Evolutionary conservation across 2,888 invertebrate genomes (phyloP), one percentile per base, ranked within the genome.

Genomic region (Diaphora mendica): DNA sequence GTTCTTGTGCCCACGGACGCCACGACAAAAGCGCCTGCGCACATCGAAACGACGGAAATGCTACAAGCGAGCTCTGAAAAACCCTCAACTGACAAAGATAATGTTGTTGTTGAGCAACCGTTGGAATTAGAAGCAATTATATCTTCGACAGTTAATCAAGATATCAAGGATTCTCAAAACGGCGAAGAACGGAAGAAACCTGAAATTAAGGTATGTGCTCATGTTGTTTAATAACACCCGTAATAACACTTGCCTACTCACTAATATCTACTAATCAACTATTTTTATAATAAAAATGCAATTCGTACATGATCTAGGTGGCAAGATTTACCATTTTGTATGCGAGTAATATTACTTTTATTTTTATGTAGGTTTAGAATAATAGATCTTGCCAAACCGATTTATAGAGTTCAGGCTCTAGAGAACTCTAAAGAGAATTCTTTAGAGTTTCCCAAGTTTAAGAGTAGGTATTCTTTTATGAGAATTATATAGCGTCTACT

Each of bases 51-150:
- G 23, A 77, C 69, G 30, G 78, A 77, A 59, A 66, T 15, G 8
- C 44, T 78, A 13, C 78, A 66, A 75, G 69, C 35, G 64, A 73
- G 20, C 70, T 33, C 62, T 13, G 62, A 62, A 39, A 62, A 59
- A 13, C 62, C 70, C 20, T 23, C 39, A 11, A 62, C 42, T 59
- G 80, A 83, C 39, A 82, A 80, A 15, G 79, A 83, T 55, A 81
- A 76, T 15, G 82, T 70, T 5, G 71, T 78, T 8, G 90, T 89
- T 70, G 92, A 93, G 71, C 88, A 81, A n/a, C 93, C 93, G 0
- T 79, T 93, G 71, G 90, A 91, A 80, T 80, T 94, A 70, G 94
- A 94, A 84, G 91, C 90, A 26, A 89, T 91, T 42, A 79, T 95
- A 75, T 94, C 94, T 0, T 92, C 93, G 17, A 91, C 92, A 4